Conservation (phyloP, 1,140 invertebrate genomes). For the Dendroctonus ponderosae region DNA sequence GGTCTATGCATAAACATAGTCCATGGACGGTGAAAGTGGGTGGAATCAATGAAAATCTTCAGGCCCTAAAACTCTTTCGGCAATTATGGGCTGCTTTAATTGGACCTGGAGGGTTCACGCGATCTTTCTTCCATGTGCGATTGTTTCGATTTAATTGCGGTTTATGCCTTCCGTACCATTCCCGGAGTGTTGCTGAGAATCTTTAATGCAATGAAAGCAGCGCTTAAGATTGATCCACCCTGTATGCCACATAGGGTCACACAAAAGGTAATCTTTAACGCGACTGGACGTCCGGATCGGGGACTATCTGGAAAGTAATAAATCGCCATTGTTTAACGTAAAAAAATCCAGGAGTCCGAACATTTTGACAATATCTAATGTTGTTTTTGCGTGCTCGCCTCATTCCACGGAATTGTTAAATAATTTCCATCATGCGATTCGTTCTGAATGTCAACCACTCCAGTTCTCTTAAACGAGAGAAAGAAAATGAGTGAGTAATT, state of each 20-base stretch:
- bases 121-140: slow-evolving; percentile 9
- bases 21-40: too few relatives aligned
- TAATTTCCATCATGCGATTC: slow-evolving; percentile 37
- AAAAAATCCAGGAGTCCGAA: slow-evolving; percentile 12
- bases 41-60: background rate
- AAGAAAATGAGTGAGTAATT: slow-evolving; percentile 23
- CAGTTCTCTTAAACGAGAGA: slow-evolving; percentile 15
- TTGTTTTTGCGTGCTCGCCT: slow-evolving; percentile 32
- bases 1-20: too few relatives aligned
- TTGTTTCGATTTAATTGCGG: slow-evolving; percentile 50
- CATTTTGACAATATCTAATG: slow-evolving; percentile 36
- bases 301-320: slow-evolving; percentile 27
- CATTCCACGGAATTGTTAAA: slow-evolving; percentile 29
- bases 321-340: slow-evolving; percentile 32
- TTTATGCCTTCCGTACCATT: slow-evolving; percentile 4
- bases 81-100: background rate
- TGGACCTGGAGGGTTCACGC: slow-evolving; percentile 12
- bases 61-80: slow-evolving; percentile 5
- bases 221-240: too few relatives aligned
- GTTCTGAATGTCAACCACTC: slow-evolving; percentile 28
- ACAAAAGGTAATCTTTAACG: too few relatives aligned
- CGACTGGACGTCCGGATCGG: slow-evolving; percentile 4
- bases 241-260: too few relatives aligned
- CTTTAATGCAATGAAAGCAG: too few relatives aligned
- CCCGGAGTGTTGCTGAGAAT: too few relatives aligned